Evolutionary conservation across 2,888 invertebrate species (phyloP).

Genomic region (Volucella zonaria): DNA sequence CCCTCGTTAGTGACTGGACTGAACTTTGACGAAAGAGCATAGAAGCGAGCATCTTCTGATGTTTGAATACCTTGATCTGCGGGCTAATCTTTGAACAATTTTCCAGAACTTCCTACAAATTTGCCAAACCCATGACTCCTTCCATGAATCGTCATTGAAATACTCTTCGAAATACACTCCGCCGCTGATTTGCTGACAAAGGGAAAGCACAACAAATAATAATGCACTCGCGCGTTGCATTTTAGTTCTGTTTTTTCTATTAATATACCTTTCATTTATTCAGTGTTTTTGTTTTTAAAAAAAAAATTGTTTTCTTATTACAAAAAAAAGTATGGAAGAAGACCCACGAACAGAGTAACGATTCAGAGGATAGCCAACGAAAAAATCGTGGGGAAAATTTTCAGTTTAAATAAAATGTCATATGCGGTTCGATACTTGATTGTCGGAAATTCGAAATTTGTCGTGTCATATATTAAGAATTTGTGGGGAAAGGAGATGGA

Average conservation of each 20-base stretch:
- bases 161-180: constrained; percentile 91
- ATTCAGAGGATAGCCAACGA: constrained; percentile 69
- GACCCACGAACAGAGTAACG: constrained; percentile 43
- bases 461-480: constrained; percentile 12
- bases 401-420: constrained; percentile 70
- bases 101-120: no score
- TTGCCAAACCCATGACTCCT: no score
- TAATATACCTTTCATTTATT: constrained; percentile 29
- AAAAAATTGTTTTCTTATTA: constrained; percentile 7
- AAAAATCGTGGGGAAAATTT: constrained; percentile 60
- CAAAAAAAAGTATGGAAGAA: constrained; percentile 27
- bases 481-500: constrained; percentile 18
- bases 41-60: constrained; percentile 98
- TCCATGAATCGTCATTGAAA: constrained; percentile 90
- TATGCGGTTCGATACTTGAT: constrained; percentile 30
- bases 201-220: constrained; percentile 85
- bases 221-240: constrained; percentile 84
- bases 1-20: constrained; percentile 94
- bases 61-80: constrained; percentile 98
- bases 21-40: constrained; percentile 97
- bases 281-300: background rate
- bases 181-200: constrained; percentile 85
- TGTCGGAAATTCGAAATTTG: background rate
- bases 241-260: constrained; percentile 75
- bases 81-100: no score